Percentiles rank a stretch among this genome's conserved stretches.
These are phyloP conservation scores for Notospermus geniculatus DNA, from an alignment of 1,140 invertebrate species.

Conservation along the genomic window DNA sequence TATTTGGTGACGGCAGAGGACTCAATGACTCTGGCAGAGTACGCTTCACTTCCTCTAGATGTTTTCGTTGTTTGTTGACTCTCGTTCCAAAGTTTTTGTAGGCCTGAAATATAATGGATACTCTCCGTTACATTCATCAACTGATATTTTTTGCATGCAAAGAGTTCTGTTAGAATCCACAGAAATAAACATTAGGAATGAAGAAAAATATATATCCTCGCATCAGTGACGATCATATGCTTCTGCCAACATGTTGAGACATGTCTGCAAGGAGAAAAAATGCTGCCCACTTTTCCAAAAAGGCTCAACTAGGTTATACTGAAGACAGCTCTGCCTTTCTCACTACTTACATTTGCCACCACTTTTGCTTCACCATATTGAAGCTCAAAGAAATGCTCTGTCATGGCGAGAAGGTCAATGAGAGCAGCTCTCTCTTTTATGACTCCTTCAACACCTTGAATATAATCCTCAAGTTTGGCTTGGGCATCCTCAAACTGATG, in stretches of 20 bases:
- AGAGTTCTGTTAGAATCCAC: neutral
- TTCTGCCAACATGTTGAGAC: neutral
- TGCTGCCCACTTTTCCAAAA: neutral
- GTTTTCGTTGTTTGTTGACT: slow-evolving; percentile 80
- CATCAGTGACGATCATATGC: neutral
- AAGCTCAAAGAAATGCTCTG: slow-evolving; percentile 82
- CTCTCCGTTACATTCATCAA: too few species aligned
- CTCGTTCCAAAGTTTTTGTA: slow-evolving; percentile 87
- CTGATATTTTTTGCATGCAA: neutral
- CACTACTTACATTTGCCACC: slow-evolving; percentile 78
- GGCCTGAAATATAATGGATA: slow-evolving; percentile 63
- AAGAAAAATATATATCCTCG: neutral
- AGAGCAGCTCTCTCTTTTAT: slow-evolving; percentile 76
- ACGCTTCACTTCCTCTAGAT: slow-evolving; percentile 73
- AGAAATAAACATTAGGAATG: neutral
- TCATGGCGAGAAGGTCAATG: slow-evolving; percentile 72
- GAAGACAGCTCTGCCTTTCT: neutral
- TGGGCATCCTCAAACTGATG: slow-evolving; percentile 81
- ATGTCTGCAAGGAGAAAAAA: neutral
- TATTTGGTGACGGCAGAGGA: slow-evolving; percentile 48
- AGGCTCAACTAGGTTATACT: neutral
- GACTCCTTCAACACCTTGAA: slow-evolving; percentile 75
- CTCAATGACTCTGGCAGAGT: slow-evolving; percentile 56
- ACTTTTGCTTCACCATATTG: slow-evolving; percentile 89
- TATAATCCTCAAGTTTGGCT: slow-evolving; percentile 74